These are phyloP conservation scores for Eupsittula cactorum DNA, from an alignment of 2,113 vertebrate genomes.

Conservation along the genomic window DNA sequence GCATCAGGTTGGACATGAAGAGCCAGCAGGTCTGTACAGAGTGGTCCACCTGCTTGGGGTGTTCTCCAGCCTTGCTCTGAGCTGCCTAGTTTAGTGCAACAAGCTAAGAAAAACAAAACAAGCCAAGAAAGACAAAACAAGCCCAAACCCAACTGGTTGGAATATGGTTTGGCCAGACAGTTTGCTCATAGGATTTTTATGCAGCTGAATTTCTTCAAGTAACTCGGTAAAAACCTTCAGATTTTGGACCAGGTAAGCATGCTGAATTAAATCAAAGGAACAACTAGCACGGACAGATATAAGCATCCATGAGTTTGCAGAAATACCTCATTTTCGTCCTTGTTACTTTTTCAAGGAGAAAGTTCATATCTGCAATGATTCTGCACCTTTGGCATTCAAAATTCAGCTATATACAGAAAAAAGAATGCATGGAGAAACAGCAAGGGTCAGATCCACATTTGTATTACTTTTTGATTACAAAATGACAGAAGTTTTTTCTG, in stretches of 20 bases:
- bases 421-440: not conserved
- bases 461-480: constrained; percentile 21
- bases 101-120: not conserved
- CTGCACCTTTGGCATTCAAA: constrained; percentile 35
- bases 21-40: rapidly evolving
- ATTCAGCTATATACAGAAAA: not conserved
- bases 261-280: not conserved
- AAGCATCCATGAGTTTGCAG: not conserved
- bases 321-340: not conserved
- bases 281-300: not conserved
- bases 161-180: not conserved
- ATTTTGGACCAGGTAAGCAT: not conserved
- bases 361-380: constrained; percentile 9
- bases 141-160: rapidly evolving
- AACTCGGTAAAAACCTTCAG: not conserved
- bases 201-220: not conserved
- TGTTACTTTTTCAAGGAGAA: constrained; percentile 49
- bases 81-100: not conserved
- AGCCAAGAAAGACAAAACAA: not conserved
- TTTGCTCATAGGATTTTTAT: not conserved
- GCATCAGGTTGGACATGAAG: not conserved
- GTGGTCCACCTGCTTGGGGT: not conserved
- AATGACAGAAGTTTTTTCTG: constrained; percentile 15
- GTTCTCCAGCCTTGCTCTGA: not conserved
- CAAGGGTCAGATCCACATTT: not conserved